Percentiles rank a stretch among this genome's conserved stretches.
Conservation (phyloP, 2,888 invertebrate genomes). For the Notocelia uddmanniana region DNA sequence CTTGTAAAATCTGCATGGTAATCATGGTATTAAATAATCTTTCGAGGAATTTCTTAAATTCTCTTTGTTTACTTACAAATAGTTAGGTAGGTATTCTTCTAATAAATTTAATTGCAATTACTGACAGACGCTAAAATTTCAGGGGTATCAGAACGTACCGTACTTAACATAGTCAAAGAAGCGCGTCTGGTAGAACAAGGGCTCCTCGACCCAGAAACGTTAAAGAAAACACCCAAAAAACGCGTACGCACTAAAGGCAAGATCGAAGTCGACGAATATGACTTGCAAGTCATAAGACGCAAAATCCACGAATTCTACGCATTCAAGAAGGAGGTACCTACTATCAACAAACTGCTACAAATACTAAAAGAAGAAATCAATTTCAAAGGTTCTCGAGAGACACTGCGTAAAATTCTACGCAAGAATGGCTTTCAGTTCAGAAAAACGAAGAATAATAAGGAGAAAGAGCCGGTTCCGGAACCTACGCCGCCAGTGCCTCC, state of each 20-base stretch:
- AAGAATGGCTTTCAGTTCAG: constrained; percentile 82
- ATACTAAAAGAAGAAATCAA: constrained; percentile 79
- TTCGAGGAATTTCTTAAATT: no score
- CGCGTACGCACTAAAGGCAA: constrained; percentile 78
- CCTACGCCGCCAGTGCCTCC: constrained; percentile 69
- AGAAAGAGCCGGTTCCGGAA: constrained; percentile 70
- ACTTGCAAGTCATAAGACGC: constrained; percentile 76
- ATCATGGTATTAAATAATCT: no score
- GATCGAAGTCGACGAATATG: constrained; percentile 80
- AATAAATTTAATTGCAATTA: neutral
- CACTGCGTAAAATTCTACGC: constrained; percentile 75
- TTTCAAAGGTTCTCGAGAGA: constrained; percentile 80
- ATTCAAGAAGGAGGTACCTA: constrained; percentile 80
- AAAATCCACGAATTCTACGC: constrained; percentile 82
- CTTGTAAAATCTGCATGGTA: no score
- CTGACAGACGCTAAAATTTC: constrained; percentile 48
- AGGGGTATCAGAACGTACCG: constrained; percentile 81
- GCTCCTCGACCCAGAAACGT: constrained; percentile 74
- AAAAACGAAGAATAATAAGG: constrained; percentile 79
- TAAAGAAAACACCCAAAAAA: constrained; percentile 78
- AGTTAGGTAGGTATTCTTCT: no score
- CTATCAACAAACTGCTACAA: constrained; percentile 77
- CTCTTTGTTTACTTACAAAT: no score
- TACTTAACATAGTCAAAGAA: constrained; percentile 79
- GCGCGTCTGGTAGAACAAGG: constrained; percentile 80